Evolutionary conservation across 2,113 vertebrate species (phyloP), one percentile per base, ranked within the genome.

Genomic region (Pelobates fuscus): DNA sequence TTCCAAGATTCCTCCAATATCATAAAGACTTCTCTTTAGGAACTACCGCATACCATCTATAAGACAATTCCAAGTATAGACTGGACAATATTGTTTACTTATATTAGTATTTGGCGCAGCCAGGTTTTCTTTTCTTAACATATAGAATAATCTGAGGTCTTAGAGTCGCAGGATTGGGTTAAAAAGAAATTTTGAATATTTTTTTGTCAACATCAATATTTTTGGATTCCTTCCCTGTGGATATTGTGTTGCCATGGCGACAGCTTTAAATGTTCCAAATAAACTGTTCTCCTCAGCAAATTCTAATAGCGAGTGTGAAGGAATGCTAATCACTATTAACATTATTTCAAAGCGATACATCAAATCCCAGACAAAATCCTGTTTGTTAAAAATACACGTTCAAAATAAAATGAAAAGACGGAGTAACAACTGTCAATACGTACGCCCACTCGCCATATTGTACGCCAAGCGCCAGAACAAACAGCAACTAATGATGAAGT

Each of bases 401-500:
- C 26, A 25, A 58, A 23, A 29, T 52, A 30, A 5, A 12, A 52
- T 71, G 23, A 71, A 60, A 60, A 61, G 68, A 71, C 41, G 24
- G 57, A 60, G 70, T 25, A 58, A 14, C 20, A 62, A 62, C 70
- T 71, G 70, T 71, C 70, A 71, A 46, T 58, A 52, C 14, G 25
- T 29, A 27, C 70, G 24, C 70, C 70, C 41, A 46, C 70, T 71
- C 41, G 24, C 70, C 70, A 71, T 59, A 57, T 41, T 71, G 55
- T 46, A 43, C 21, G 11, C 25, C 49, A 20, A 11, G 17, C 30
- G 58, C 70, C 58, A 62, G 58, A 71, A 71, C 70, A 71, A 71
- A 71, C 70, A 71, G 41, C 43, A 25, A 24, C 70, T 62, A 71
- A 71, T 71, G 55, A 41, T 18, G 26, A 5, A n/a, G 5, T 18